Evolutionary conservation across 2,113 vertebrate species (phyloP).

Genomic region (Taurulus bubalis): DNA sequence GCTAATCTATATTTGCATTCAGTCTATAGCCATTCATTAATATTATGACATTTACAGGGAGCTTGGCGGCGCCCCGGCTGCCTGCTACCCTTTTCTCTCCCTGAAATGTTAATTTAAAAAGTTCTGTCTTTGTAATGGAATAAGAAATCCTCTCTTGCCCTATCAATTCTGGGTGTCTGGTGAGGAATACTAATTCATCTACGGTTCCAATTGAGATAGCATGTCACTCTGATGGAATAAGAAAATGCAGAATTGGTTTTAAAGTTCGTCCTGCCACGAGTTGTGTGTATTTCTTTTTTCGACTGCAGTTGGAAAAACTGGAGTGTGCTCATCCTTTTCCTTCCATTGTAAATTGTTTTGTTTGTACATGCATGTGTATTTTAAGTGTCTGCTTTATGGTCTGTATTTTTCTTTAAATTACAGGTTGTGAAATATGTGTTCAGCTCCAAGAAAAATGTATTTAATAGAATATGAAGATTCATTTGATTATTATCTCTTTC

Average conservation of each 20-base stretch:
- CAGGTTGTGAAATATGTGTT: background rate
- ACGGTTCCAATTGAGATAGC: conserved; percentile 76
- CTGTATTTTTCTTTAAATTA: background rate
- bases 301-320: conserved; percentile 39
- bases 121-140: conserved; percentile 99
- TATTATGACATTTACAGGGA: conserved; percentile 99
- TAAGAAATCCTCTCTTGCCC: conserved; percentile 99
- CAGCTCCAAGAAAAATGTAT: conserved; percentile 11
- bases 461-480: background rate
- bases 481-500: conserved; percentile 37
- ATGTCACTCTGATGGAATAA: conserved; percentile 76
- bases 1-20: conserved; percentile 99
- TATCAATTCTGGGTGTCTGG: conserved; percentile 96
- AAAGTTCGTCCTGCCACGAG: conserved; percentile 80
- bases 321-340: conserved; percentile 2
- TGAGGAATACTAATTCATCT: conserved; percentile 97
- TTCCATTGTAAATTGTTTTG: conserved; percentile 20
- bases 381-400: background rate
- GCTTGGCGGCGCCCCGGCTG: conserved; percentile 91
- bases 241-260: conserved; percentile 79
- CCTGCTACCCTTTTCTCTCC: conserved; percentile 99
- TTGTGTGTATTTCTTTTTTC: conserved; percentile 69
- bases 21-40: conserved; percentile 99
- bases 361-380: background rate
- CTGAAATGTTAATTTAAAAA: conserved; percentile 99